Conservation (phyloP, 2,797 vertebrate species). For the Cirrhinus mrigala region DNA sequence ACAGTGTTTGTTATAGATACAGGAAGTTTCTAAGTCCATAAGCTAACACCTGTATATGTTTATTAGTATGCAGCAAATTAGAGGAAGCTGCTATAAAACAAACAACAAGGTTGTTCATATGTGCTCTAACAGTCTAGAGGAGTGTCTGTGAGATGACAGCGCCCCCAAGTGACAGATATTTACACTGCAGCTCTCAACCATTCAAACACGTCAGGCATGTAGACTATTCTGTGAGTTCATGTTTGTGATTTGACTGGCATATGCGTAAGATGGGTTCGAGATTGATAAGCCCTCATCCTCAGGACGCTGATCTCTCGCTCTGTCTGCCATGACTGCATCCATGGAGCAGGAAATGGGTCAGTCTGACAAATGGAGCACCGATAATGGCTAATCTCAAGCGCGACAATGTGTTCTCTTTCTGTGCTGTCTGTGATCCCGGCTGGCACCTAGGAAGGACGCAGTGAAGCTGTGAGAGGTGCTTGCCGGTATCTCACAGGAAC, state of each 20-base stretch:
- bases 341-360: slow-evolving; percentile 68
- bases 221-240: slow-evolving; percentile 2
- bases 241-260: slow-evolving; percentile 30
- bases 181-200: slow-evolving; percentile 54
- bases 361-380: slow-evolving; percentile 69
- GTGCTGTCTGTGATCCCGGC: slow-evolving; percentile 65
- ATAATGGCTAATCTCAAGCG: slow-evolving; percentile 50
- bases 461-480: slow-evolving; percentile 52
- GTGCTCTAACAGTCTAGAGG: not conserved
- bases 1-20: slow-evolving; percentile 10
- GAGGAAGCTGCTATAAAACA: slow-evolving; percentile 29
- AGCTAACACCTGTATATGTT: slow-evolving; percentile 27
- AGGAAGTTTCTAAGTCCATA: slow-evolving; percentile 35
- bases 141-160: slow-evolving; percentile 60
- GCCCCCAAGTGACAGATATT: slow-evolving; percentile 69
- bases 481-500: slow-evolving; percentile 59
- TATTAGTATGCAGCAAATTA: slow-evolving; percentile 17
- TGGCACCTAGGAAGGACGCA: slow-evolving; percentile 61
- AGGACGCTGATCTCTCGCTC: slow-evolving; percentile 34
- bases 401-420: slow-evolving; percentile 53
- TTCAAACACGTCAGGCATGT: not conserved
- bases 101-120: slow-evolving; percentile 11
- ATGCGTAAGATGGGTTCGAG: slow-evolving; percentile 4
- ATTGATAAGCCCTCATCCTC: slow-evolving; percentile 42
- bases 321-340: slow-evolving; percentile 47